phyloP scores from a whole-genome alignment of 2,113 vertebrate genomes.

The Chascanopsetta lugubris region DNA sequence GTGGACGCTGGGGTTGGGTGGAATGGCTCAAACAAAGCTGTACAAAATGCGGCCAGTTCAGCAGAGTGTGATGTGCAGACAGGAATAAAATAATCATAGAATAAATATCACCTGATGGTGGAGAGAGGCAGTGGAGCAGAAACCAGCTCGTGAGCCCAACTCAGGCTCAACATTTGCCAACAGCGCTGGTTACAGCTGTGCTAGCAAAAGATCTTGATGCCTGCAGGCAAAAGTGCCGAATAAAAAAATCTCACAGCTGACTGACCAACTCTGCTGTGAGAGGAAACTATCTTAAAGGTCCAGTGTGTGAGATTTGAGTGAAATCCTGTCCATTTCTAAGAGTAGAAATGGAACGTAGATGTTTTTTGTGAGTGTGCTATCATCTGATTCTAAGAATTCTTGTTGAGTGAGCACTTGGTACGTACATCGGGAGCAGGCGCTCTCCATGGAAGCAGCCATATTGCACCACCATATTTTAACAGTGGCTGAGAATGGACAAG shows the following conservation, averaged over 20 bases:
- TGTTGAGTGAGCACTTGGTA: too few species aligned
- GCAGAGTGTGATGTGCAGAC: slow-evolving; percentile 31
- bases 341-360: too few species aligned
- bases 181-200: slow-evolving; percentile 31
- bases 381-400: too few species aligned
- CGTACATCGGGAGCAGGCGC: too few species aligned
- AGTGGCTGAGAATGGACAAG: too few species aligned
- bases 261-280: neutral
- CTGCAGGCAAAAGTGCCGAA: slow-evolving; percentile 21
- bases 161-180: slow-evolving; percentile 30
- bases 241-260: slow-evolving; percentile 1
- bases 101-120: slow-evolving; percentile 38
- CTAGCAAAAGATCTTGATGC: slow-evolving; percentile 35
- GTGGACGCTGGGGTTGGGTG: slow-evolving; percentile 11
- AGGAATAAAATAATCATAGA: too few species aligned
- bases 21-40: slow-evolving; percentile 33
- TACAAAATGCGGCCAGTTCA: slow-evolving; percentile 47
- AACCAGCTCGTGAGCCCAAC: slow-evolving; percentile 32
- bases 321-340: too few species aligned
- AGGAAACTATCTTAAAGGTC: too few species aligned
- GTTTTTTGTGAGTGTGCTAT: too few species aligned
- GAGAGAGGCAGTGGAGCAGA: slow-evolving; percentile 44
- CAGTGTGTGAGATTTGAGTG: too few species aligned
- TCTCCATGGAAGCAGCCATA: too few species aligned
- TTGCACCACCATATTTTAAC: too few species aligned